Conservation (phyloP, 2,888 invertebrate genomes). For the Parnassius smintheus region DNA sequence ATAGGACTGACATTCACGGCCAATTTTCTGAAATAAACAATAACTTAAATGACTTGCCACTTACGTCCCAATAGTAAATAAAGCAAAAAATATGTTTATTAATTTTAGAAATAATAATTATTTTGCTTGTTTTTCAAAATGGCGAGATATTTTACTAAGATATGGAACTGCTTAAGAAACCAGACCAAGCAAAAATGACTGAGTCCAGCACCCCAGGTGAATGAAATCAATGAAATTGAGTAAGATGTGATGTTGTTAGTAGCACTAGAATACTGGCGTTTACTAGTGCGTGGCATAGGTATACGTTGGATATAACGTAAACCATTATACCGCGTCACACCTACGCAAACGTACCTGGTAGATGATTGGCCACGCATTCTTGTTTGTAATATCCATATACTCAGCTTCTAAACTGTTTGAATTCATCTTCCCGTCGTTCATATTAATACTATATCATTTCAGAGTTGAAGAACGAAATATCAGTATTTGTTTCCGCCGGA, state of each 20-base stretch:
- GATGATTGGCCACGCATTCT: conserved; percentile 85
- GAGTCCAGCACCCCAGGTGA: no score
- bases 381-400: conserved; percentile 85
- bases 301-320: conserved; percentile 41
- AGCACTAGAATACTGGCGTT: conserved; percentile 21
- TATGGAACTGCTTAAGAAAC: no score
- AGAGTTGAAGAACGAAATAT: conserved; percentile 41
- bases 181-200: no score
- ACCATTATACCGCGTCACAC: conserved; percentile 39
- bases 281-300: conserved; percentile 51
- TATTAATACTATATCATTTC: conserved; percentile 48
- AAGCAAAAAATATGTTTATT: no score
- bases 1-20: conserved; percentile 84
- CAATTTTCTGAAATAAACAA: conserved; percentile 84
- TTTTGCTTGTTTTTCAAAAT: no score
- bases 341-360: conserved; percentile 83
- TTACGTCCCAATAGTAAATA: no score
- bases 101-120: no score
- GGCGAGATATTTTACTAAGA: no score
- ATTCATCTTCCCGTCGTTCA: conserved; percentile 48
- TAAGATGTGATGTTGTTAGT: no score
- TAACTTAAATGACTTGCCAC: no score
- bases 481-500: conserved; percentile 41
- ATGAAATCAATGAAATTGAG: no score
- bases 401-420: conserved; percentile 83